Base-by-base conservation (phyloP, 1,140 invertebrate genomes). In the Idris sp. region DNA sequence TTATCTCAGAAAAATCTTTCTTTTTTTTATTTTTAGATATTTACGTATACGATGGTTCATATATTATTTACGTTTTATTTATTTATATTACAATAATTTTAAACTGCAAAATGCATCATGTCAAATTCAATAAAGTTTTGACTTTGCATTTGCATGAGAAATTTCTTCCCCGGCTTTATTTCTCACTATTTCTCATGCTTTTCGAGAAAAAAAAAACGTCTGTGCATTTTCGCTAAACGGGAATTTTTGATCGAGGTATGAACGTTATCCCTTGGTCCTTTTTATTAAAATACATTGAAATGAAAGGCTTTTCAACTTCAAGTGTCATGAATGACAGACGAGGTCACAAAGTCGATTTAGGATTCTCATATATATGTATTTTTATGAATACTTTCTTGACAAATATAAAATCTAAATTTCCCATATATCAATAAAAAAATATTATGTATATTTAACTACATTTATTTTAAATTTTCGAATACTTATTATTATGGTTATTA, bases 201-300 rank as follows among this genome's bases (percentile, higher is more conserved):
- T 69, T 69, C 65, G 43, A 53, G 46, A 69, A 59, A 69, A 38
- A 53, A 53, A 69, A 59, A 69, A 38, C 16, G 22, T 51, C 65
- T 53, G 38, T 46, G 31, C 46, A 69, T 53, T 69, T 69, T 59
- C 19, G n/a, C n/a, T n/a, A n/a, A n/a, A n/a, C n/a, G 0, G 33
- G 54, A 53, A 69, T 59, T 31, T 13, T 15, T 15, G 13, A 43
- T 18, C 30, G 2, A 6, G 11, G 1, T 10, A 43, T 44, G 18
- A 10, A 36, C 10, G 6, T 40, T 59, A 5, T 28, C 19, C n/a
- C 6, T 15, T 0, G 38, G 18, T 43, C n/a, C 19, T 18, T n/a
- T n/a, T 44, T 41, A 28, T 40, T 19, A 26, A 58, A 58, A 49
- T 22, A 10, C 15, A 43, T 18, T 18, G 4, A 28, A 18, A 49